A percentile compares a stretch with the other conserved stretches of the same genome.
These are phyloP conservation scores for Clarias batrachus DNA, from an alignment of 2,113 vertebrate species.

Conservation along the genomic window DNA sequence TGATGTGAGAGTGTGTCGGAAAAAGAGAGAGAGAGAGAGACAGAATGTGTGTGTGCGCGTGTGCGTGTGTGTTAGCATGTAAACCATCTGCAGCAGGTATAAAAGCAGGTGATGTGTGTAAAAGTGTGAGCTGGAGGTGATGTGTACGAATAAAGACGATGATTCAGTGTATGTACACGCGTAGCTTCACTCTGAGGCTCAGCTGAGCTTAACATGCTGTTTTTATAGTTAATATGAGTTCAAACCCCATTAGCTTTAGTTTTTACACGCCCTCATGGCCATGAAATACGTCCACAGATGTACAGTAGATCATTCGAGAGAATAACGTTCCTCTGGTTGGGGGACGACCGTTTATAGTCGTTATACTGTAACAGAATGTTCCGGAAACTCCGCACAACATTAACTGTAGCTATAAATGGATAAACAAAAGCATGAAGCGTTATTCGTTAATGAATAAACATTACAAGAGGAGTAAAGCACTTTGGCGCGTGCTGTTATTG, in stretches of 20 bases:
- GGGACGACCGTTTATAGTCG: not conserved
- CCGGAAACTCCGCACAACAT: not conserved
- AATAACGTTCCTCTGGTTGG: not conserved
- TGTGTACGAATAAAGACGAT: not conserved
- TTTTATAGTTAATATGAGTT: not conserved
- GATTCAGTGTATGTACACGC: not conserved
- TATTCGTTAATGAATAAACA: not conserved
- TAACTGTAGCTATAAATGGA: not conserved
- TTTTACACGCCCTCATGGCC: not conserved
- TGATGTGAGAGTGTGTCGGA: not conserved
- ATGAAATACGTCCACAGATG: too few relatives aligned
- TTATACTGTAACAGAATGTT: not conserved
- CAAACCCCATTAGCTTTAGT: not conserved
- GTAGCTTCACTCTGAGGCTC: not conserved
- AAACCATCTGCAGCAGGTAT: slow-evolving; percentile 18
- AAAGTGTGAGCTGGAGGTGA: not conserved
- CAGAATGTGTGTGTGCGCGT: not conserved
- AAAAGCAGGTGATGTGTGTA: not conserved
- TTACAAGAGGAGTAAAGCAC: not conserved
- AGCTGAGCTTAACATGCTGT: not conserved
- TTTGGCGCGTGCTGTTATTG: not conserved
- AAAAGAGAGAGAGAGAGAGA: slow-evolving; percentile 19
- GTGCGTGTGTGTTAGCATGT: not conserved
- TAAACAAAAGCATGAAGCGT: not conserved
- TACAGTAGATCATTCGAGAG: too few relatives aligned